Evolutionary conservation across 2,113 vertebrate genomes (phyloP).

Genomic region (Plecturocebus donacophilus): DNA sequence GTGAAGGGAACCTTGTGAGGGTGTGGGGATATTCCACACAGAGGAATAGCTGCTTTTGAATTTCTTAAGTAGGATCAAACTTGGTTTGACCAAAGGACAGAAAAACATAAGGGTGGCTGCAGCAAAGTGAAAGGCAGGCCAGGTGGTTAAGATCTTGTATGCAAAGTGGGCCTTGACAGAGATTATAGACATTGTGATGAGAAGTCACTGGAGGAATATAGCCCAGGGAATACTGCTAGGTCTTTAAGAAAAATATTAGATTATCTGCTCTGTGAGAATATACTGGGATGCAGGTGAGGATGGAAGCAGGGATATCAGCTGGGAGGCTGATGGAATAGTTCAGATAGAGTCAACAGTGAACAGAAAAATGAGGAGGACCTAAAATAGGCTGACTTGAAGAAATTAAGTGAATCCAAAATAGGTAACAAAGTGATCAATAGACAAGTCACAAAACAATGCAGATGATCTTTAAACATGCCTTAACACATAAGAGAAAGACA

Average conservation of each 20-base stretch:
- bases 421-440: not conserved
- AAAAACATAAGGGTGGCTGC: not conserved
- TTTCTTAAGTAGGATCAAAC: not conserved
- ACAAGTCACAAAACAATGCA: constrained; percentile 20
- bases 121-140: not conserved
- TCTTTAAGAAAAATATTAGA: too few relatives aligned
- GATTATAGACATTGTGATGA: not conserved
- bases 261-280: too few relatives aligned
- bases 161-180: not conserved
- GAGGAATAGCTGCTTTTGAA: not conserved
- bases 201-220: not conserved
- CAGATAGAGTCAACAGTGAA: too few relatives aligned
- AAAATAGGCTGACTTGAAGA: too few relatives aligned
- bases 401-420: too few relatives aligned
- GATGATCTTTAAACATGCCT: not conserved
- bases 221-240: not conserved
- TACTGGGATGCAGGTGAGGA: too few relatives aligned
- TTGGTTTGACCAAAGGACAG: not conserved
- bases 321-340: too few relatives aligned
- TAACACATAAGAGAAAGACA: not conserved
- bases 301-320: too few relatives aligned
- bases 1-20: not conserved
- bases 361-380: too few relatives aligned
- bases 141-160: not conserved
- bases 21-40: not conserved